Percentiles rank a stretch among this genome's conserved stretches.
Conservation (phyloP, 2,797 vertebrate species). For the Nothura maculosa region DNA sequence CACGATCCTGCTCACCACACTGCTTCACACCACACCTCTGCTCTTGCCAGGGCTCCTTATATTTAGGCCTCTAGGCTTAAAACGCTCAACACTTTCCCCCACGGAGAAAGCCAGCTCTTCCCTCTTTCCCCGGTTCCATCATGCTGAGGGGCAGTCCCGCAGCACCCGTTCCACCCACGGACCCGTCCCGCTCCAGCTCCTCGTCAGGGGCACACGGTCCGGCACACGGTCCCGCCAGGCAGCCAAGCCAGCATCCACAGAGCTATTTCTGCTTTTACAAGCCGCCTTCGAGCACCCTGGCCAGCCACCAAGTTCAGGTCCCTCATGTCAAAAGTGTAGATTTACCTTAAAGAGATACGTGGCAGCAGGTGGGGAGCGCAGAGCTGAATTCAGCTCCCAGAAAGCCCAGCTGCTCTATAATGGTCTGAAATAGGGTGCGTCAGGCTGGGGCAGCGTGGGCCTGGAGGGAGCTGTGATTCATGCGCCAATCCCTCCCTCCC, state of each 20-base stretch:
- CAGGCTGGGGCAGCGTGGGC: not conserved
- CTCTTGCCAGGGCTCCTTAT: not conserved
- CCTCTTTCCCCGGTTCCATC: not conserved
- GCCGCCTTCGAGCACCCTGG: not conserved
- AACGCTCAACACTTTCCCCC: not conserved
- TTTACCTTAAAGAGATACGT: not conserved
- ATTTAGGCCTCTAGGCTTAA: not conserved
- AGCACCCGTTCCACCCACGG: no score
- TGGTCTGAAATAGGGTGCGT: not conserved
- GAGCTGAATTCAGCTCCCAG: not conserved
- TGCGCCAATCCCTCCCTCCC: not conserved
- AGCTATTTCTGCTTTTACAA: not conserved
- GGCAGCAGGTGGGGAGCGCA: not conserved
- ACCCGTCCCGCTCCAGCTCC: not conserved
- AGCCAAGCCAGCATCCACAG: not conserved
- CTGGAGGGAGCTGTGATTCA: not conserved
- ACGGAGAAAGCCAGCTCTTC: not conserved
- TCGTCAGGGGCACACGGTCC: no score
- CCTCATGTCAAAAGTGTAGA: not conserved
- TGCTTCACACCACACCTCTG: not conserved
- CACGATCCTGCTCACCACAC: not conserved
- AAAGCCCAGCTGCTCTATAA: not conserved
- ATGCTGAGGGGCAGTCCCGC: not conserved
- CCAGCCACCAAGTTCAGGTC: not conserved
- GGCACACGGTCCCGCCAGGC: not conserved